Conservation (phyloP, 30 jellyfish, hydroid and myxozoan genomes). For the Chironex yamaguchii region DNA sequence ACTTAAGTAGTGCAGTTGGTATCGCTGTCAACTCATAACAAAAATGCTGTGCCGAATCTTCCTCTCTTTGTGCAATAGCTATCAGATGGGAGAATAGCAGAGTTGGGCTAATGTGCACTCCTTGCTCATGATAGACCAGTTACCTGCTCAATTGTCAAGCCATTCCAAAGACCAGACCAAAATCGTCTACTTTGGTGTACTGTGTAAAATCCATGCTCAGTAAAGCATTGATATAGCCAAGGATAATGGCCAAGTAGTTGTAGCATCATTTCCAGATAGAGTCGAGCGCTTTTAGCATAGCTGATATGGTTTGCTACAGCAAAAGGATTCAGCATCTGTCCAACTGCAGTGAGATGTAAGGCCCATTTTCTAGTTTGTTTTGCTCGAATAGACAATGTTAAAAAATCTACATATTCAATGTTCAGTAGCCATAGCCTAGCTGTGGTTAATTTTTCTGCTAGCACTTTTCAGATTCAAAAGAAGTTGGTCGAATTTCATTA, state of each 20-base stretch:
- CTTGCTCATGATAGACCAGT: too few relatives aligned
- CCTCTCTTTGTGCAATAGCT: constrained; percentile 62
- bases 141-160: constrained; percentile 63
- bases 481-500: constrained; percentile 15
- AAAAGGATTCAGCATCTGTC: constrained; percentile 57
- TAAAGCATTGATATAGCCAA: constrained; percentile 45
- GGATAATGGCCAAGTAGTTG: constrained; percentile 34
- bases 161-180: constrained; percentile 73
- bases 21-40: constrained; percentile 60
- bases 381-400: constrained; percentile 50
- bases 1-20: constrained; percentile 60
- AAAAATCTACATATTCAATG: constrained; percentile 28
- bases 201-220: constrained; percentile 42
- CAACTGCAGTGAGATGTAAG: constrained; percentile 47
- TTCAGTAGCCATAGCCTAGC: constrained; percentile 64
- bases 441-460: constrained; percentile 30
- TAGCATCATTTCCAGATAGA: constrained; percentile 43
- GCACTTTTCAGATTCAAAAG: not conserved
- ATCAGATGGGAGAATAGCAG: constrained; percentile 44
- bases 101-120: constrained; percentile 44
- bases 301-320: constrained; percentile 69
- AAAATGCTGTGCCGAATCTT: constrained; percentile 40
- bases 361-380: constrained; percentile 71
- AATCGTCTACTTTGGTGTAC: constrained; percentile 51
- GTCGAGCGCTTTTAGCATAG: constrained; percentile 77